These are phyloP conservation scores for Drosophila pruinosa DNA, from an alignment of 1,140 invertebrate genomes.

Conservation along the genomic window DNA sequence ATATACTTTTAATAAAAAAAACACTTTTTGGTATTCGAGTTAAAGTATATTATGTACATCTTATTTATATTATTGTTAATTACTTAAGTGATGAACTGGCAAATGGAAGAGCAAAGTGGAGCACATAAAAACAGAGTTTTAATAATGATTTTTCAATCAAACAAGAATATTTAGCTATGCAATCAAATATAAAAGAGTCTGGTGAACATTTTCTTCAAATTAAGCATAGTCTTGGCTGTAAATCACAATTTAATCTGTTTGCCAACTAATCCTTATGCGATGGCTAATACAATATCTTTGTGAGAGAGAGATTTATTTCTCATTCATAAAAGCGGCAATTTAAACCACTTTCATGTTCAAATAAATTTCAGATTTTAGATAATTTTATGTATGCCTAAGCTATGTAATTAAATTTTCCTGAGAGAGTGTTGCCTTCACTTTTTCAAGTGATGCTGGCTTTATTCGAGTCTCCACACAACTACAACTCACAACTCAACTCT, in stretches of 20 bases:
- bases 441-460: background rate
- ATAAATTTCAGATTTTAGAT: slow-evolving; percentile 16
- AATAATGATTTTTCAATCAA: too few species aligned
- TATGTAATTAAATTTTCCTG: slow-evolving; percentile 14
- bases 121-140: too few species aligned
- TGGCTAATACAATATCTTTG: background rate
- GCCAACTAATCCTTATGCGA: background rate
- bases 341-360: slow-evolving; percentile 2
- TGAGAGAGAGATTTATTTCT: background rate
- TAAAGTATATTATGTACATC: too few species aligned
- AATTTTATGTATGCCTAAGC: slow-evolving; percentile 1
- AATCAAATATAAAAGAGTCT: too few species aligned
- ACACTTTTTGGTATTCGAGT: too few species aligned
- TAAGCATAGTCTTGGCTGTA: background rate
- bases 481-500: background rate
- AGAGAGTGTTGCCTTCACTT: background rate
- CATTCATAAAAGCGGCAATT: background rate
- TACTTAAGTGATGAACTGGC: too few species aligned
- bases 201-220: too few species aligned
- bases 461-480: background rate
- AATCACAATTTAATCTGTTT: background rate
- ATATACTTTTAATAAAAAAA: too few species aligned
- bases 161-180: too few species aligned
- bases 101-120: too few species aligned
- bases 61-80: too few species aligned